phyloP scores from a whole-genome alignment of 2,888 invertebrate species.

The Trypoxylon attenuatum region DNA sequence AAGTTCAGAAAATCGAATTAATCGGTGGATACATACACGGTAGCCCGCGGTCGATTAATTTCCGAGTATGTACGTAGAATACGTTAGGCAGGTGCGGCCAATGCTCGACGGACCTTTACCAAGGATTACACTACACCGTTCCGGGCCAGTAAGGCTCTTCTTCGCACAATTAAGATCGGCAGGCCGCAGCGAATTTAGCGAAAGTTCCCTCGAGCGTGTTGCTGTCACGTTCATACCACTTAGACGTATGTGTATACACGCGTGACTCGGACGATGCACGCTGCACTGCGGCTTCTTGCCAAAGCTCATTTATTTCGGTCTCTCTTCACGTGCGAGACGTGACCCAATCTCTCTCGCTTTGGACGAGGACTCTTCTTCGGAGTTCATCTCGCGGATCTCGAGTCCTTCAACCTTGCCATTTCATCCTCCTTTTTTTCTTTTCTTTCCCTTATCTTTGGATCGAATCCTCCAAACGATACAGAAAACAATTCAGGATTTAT shows the following conservation, averaged over 20 bases:
- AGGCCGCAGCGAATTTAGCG: constrained; percentile 8
- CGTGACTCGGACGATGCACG: constrained; percentile 5
- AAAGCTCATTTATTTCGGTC: constrained; percentile 40
- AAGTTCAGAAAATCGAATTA: not conserved
- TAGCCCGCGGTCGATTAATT: not conserved
- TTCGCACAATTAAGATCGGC: constrained; percentile 14
- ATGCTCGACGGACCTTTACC: constrained; percentile 5
- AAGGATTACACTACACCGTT: constrained; percentile 19
- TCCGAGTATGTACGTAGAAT: not conserved
- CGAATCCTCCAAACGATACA: no score
- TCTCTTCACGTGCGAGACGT: constrained; percentile 29
- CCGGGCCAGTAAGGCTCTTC: constrained; percentile 7
- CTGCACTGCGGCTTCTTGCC: constrained; percentile 31
- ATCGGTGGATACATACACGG: not conserved
- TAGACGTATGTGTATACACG: not conserved
- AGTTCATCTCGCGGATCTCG: not conserved
- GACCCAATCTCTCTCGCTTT: constrained; percentile 42
- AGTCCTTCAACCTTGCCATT: no score
- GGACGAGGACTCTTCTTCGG: not conserved
- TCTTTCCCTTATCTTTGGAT: no score
- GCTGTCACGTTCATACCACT: not conserved
- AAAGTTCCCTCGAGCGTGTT: constrained; percentile 22
- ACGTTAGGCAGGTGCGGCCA: not conserved
- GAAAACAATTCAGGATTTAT: no score
- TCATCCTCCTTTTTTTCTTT: constrained; percentile 1